Conservation (phyloP, 2,888 invertebrate genomes). For the Parnassius smintheus region DNA sequence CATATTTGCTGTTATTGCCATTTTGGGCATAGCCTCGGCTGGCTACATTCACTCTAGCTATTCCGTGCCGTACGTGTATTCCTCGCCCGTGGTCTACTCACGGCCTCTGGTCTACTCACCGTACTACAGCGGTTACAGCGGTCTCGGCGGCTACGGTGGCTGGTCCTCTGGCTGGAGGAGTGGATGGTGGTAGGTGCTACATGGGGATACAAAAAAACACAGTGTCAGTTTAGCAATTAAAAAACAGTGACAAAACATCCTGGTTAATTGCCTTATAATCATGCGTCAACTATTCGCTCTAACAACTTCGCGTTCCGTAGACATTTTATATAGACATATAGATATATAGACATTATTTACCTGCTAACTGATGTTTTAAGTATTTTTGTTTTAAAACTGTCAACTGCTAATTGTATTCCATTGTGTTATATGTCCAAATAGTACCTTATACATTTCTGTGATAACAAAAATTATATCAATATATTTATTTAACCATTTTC, state of each 20-base stretch:
- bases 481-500: slow-evolving; percentile 2
- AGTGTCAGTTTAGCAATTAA: neutral
- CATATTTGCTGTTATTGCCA: slow-evolving; percentile 38
- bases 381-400: too few relatives aligned
- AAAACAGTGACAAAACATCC: too few relatives aligned
- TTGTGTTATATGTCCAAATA: too few relatives aligned
- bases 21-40: slow-evolving; percentile 42
- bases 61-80: slow-evolving; percentile 1
- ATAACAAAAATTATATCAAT: slow-evolving; percentile 12
- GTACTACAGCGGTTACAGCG: slow-evolving; percentile 18
- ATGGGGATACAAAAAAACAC: too few relatives aligned
- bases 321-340: too few relatives aligned
- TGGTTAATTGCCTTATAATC: too few relatives aligned
- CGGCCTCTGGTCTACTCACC: slow-evolving; percentile 24
- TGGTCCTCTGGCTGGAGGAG: slow-evolving; percentile 27
- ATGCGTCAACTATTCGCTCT: too few relatives aligned
- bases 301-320: neutral
- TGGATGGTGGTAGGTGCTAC: slow-evolving; percentile 22
- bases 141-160: slow-evolving; percentile 10
- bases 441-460: slow-evolving; percentile 10
- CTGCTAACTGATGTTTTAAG: neutral
- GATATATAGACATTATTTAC: neutral
- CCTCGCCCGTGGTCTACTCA: slow-evolving; percentile 26
- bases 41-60: slow-evolving; percentile 42
- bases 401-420: too few relatives aligned